Evolutionary conservation across 2,113 vertebrate genomes (phyloP).

Genomic region (Phycodurus eques): DNA sequence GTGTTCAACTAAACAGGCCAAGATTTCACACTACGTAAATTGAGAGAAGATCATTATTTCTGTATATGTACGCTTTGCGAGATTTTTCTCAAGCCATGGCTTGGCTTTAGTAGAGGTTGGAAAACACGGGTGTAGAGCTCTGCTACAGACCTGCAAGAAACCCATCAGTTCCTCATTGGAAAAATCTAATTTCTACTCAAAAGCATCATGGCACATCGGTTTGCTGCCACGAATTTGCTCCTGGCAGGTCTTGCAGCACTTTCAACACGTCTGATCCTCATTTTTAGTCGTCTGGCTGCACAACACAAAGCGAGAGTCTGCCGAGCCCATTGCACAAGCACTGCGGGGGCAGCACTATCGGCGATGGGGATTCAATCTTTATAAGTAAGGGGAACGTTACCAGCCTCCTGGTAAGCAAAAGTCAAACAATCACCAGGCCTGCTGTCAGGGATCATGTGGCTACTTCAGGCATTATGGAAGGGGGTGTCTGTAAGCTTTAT

Average conservation of each 20-base stretch:
- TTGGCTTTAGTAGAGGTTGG: no score
- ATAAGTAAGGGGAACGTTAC: background rate
- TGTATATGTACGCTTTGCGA: no score
- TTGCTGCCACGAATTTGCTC: background rate
- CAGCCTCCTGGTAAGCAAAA: background rate
- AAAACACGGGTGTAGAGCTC: background rate
- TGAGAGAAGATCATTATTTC: no score
- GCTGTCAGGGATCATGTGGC: conserved; percentile 10
- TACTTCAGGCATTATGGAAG: background rate
- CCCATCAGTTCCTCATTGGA: background rate
- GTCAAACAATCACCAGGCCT: background rate
- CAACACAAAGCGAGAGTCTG: background rate
- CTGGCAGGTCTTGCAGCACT: background rate
- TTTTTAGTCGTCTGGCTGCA: conserved; percentile 19
- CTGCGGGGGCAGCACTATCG: conserved; percentile 4
- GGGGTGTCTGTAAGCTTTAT: conserved; percentile 10
- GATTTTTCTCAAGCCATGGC: no score
- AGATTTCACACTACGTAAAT: no score
- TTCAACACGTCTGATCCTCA: conserved; percentile 1
- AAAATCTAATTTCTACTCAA: background rate
- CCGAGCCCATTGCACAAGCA: background rate
- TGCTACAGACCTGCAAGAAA: background rate
- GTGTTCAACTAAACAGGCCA: no score
- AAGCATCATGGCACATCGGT: background rate
- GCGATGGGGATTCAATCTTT: conserved; percentile 8